A percentile compares a stretch with the other conserved stretches of the same genome.
These are phyloP conservation scores for Eulithis testata DNA, from an alignment of 2,888 invertebrate species.

Conservation along the genomic window DNA sequence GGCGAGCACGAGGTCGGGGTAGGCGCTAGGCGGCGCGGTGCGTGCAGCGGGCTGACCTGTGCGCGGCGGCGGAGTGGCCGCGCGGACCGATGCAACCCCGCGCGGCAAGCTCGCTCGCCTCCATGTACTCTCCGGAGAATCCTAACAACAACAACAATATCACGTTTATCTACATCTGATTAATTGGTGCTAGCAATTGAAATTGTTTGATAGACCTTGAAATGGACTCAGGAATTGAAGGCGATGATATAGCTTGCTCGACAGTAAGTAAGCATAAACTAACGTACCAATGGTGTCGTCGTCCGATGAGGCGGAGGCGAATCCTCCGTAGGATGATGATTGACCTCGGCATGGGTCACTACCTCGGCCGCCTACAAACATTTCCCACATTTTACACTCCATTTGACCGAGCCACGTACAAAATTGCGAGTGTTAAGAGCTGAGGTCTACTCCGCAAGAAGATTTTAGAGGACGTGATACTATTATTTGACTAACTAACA, in stretches of 20 bases:
- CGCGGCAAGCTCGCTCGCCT: slow-evolving; percentile 74
- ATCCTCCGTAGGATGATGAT: slow-evolving; percentile 84
- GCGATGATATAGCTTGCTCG: background rate
- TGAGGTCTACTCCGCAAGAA: too few species aligned
- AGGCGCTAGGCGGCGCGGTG: slow-evolving; percentile 78
- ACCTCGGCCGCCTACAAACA: slow-evolving; percentile 68
- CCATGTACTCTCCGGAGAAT: slow-evolving; percentile 83
- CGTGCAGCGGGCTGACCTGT: slow-evolving; percentile 55
- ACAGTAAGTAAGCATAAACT: background rate
- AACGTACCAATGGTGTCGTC: slow-evolving; percentile 82
- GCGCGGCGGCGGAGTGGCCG: slow-evolving; percentile 77
- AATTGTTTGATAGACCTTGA: background rate
- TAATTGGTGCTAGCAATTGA: too few species aligned
- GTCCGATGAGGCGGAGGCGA: slow-evolving; percentile 85
- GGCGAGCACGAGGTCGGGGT: slow-evolving; percentile 77
- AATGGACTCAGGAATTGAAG: background rate
- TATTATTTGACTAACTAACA: too few species aligned
- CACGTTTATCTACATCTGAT: background rate
- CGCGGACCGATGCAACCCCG: slow-evolving; percentile 75
- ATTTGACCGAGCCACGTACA: slow-evolving; percentile 6
- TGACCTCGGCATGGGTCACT: slow-evolving; percentile 85
- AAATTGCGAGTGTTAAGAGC: background rate
- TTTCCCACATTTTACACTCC: slow-evolving; percentile 2
- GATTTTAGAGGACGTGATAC: too few species aligned
- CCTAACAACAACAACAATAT: slow-evolving; percentile 49